phyloP scores from a whole-genome alignment of 2,888 invertebrate genomes.

The Caenorhabditis macrosperma region DNA sequence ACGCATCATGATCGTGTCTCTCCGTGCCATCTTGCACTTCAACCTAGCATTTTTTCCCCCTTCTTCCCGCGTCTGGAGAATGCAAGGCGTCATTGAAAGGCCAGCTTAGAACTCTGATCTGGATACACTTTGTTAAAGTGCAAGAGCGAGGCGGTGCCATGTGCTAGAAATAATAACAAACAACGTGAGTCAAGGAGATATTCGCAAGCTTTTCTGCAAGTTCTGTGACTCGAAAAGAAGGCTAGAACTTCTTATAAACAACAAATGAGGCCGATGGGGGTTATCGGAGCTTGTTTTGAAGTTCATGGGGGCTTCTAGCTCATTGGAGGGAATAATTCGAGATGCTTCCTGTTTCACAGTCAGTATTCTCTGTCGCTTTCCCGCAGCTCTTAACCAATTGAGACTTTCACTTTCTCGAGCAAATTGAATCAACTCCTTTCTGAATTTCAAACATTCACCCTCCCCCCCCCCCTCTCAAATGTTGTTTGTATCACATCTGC shows the following conservation, averaged over 20 bases:
- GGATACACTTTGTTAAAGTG: not conserved
- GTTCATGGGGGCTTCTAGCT: too few relatives aligned
- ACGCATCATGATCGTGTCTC: not conserved
- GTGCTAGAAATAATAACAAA: not conserved
- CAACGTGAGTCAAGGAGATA: not conserved
- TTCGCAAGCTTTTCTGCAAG: not conserved
- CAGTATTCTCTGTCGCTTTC: too few relatives aligned
- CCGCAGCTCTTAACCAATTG: too few relatives aligned
- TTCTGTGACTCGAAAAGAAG: not conserved
- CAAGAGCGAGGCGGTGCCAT: not conserved
- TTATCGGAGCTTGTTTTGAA: too few relatives aligned
- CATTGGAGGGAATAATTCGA: too few relatives aligned
- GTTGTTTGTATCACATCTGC: not conserved
- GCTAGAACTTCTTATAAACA: not conserved
- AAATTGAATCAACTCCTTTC: too few relatives aligned
- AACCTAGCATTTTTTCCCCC: constrained; percentile 1
- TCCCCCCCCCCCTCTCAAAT: not conserved
- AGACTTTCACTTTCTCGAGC: too few relatives aligned
- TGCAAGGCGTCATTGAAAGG: not conserved
- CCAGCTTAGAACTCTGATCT: not conserved
- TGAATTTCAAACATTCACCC: not conserved
- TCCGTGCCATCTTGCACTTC: not conserved
- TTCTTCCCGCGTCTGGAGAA: not conserved
- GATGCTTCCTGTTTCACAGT: too few relatives aligned
- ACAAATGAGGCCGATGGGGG: not conserved